phyloP scores from a whole-genome alignment of 1,140 invertebrate species.

The Telenomus remus region DNA sequence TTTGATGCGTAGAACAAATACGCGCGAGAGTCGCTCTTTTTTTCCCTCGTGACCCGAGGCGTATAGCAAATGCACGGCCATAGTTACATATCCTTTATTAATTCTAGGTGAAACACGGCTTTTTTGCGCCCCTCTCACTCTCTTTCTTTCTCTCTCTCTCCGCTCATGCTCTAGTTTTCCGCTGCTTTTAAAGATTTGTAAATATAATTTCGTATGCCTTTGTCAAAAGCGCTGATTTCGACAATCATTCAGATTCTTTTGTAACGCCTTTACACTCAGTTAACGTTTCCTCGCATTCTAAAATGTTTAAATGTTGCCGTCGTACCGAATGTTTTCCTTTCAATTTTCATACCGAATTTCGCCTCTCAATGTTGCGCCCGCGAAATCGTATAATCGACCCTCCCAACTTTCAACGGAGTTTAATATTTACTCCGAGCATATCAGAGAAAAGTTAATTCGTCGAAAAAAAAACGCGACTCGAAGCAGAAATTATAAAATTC shows the following conservation, averaged over 20 bases:
- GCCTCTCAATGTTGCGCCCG: conserved; percentile 13
- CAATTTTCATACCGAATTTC: conserved; percentile 16
- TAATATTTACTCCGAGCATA: too few relatives aligned
- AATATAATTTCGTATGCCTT: conserved; percentile 39
- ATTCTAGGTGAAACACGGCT: conserved; percentile 8
- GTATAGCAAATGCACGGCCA: conserved; percentile 23
- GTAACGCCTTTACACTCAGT: conserved; percentile 34
- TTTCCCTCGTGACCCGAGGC: conserved; percentile 21
- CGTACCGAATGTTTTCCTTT: conserved; percentile 20
- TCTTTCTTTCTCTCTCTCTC: conserved; percentile 5
- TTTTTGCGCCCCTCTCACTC: too few relatives aligned
- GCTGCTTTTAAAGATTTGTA: conserved; percentile 35
- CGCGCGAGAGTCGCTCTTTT: conserved; percentile 11
- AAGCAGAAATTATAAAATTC: too few relatives aligned
- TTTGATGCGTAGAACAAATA: conserved; percentile 28
- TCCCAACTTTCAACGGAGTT: too few relatives aligned
- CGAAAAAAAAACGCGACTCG: too few relatives aligned
- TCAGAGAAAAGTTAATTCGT: too few relatives aligned
- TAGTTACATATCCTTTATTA: conserved; percentile 20
- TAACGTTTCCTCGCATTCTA: conserved; percentile 13
- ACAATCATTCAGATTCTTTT: conserved; percentile 27
- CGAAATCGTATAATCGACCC: not conserved
- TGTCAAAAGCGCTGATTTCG: conserved; percentile 26
- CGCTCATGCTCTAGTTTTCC: conserved; percentile 9
- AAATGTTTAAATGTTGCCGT: conserved; percentile 19